Evolutionary conservation across 1,140 invertebrate genomes (phyloP).

Genomic region (Argopecten irradians): DNA sequence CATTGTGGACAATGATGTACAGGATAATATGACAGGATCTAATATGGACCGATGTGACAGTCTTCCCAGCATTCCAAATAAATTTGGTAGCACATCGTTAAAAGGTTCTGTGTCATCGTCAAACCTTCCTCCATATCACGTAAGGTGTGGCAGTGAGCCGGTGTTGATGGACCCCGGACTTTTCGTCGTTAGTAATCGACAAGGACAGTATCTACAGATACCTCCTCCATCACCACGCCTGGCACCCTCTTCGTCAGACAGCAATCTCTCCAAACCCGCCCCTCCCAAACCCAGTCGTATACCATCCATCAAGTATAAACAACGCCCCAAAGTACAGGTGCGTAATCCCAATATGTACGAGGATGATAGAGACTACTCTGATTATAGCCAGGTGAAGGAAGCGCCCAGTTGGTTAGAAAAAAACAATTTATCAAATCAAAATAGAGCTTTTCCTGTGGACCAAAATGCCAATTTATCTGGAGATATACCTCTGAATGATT

Average conservation of each 20-base stretch:
- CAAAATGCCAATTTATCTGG: constrained; percentile 4
- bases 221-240: constrained; percentile 41
- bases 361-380: constrained; percentile 74
- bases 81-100: neutral
- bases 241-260: constrained; percentile 64
- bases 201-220: constrained; percentile 38
- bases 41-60: constrained; percentile 68
- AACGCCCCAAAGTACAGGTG: constrained; percentile 65
- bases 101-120: constrained; percentile 68
- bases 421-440: constrained; percentile 28
- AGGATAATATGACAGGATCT: constrained; percentile 27
- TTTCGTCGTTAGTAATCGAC: constrained; percentile 38
- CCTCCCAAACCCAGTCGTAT: constrained; percentile 86
- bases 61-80: constrained; percentile 58
- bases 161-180: constrained; percentile 77
- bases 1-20: constrained; percentile 44
- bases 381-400: constrained; percentile 70
- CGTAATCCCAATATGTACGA: constrained; percentile 66
- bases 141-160: constrained; percentile 79
- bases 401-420: constrained; percentile 65
- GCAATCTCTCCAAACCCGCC: constrained; percentile 75
- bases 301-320: constrained; percentile 77
- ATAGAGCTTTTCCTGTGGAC: constrained; percentile 32
- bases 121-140: constrained; percentile 55
- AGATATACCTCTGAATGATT: constrained; percentile 37